A percentile compares a stretch with the other conserved stretches of the same genome.
Evolutionary conservation across 2,888 invertebrate species (phyloP).

Genomic region (Drosophila gaucha): DNA sequence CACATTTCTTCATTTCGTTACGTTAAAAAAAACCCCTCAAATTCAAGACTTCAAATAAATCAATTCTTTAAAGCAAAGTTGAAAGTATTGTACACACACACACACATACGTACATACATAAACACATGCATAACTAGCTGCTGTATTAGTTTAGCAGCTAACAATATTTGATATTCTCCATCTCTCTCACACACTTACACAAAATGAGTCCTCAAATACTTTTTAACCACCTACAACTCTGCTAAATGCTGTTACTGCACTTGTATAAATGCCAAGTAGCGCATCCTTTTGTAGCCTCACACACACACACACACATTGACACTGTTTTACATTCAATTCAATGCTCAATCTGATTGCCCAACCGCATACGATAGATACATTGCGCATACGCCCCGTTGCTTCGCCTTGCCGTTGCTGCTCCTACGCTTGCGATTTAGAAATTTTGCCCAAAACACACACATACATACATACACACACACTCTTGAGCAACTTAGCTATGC

Average conservation of each 20-base stretch:
- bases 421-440: slow-evolving; percentile 50
- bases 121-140: slow-evolving; percentile 6
- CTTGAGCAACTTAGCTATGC: slow-evolving; percentile 35
- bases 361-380: slow-evolving; percentile 32
- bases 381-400: slow-evolving; percentile 70
- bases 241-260: slow-evolving; percentile 56
- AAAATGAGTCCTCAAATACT: slow-evolving; percentile 35
- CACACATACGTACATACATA: slow-evolving; percentile 21
- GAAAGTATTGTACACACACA: slow-evolving; percentile 56
- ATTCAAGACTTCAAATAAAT: slow-evolving; percentile 44
- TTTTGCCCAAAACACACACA: slow-evolving; percentile 13
- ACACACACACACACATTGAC: slow-evolving; percentile 7
- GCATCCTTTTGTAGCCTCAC: slow-evolving; percentile 13
- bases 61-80: slow-evolving; percentile 54
- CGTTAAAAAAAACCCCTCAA: slow-evolving; percentile 36
- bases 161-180: slow-evolving; percentile 17
- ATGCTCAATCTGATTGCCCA: slow-evolving; percentile 31
- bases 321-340: slow-evolving; percentile 48
- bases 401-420: slow-evolving; percentile 58
- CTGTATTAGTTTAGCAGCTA: too few species aligned
- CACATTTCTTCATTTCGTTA: slow-evolving; percentile 55
- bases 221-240: slow-evolving; percentile 37
- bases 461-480: slow-evolving; percentile 17
- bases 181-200: slow-evolving; percentile 14
- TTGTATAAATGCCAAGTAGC: slow-evolving; percentile 43